Percentiles rank a stretch among this genome's conserved stretches.
These are phyloP conservation scores for Halictus ligatus DNA, from an alignment of 2,888 invertebrate genomes.

Conservation along the genomic window DNA sequence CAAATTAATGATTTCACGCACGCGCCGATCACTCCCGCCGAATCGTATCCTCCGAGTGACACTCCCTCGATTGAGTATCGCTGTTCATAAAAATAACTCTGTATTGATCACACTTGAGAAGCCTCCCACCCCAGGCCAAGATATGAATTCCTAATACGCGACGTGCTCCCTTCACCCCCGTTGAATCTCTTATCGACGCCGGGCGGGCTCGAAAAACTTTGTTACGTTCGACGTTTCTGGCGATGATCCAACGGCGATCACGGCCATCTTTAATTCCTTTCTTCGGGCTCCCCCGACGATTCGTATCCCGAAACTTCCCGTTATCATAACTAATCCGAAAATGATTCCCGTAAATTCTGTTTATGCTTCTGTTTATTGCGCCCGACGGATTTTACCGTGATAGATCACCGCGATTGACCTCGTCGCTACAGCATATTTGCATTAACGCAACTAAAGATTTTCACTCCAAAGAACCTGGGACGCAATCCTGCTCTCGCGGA, in stretches of 20 bases:
- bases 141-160: conserved; percentile 82
- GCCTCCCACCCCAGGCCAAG: conserved; percentile 66
- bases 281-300: conserved; percentile 62
- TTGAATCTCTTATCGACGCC: conserved; percentile 64
- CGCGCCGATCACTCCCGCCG: neutral
- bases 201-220: conserved; percentile 75
- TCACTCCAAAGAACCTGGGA: too few relatives aligned
- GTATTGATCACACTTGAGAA: conserved; percentile 82
- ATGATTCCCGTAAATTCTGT: conserved; percentile 14
- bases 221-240: conserved; percentile 77
- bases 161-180: conserved; percentile 42
- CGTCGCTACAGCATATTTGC: neutral
- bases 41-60: neutral
- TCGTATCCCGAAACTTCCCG: neutral
- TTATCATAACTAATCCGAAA: conserved; percentile 24
- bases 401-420: neutral
- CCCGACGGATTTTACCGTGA: neutral
- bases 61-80: conserved; percentile 78
- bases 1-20: neutral
- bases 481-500: too few relatives aligned
- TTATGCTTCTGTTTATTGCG: conserved; percentile 5
- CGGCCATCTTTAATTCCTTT: conserved; percentile 79
- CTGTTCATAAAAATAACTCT: conserved; percentile 78
- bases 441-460: neutral
- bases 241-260: conserved; percentile 79